A percentile compares a stretch with the other conserved stretches of the same genome.
Conservation (phyloP, 1,140 invertebrate species). For the Acarapis woodi region DNA sequence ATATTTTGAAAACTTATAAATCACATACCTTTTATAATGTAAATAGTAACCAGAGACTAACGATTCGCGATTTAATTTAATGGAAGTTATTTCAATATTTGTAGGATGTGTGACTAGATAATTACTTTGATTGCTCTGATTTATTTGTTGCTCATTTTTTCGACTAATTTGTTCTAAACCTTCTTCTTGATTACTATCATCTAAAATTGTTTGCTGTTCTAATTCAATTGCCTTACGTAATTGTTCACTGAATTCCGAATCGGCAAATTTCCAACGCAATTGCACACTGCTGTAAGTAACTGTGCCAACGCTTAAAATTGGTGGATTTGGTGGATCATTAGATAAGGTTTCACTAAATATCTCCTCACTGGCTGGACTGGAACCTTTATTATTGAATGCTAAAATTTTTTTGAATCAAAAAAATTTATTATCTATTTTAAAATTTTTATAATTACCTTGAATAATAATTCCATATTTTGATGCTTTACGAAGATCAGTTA, state of each 20-base stretch:
- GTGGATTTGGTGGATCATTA: constrained; percentile 12
- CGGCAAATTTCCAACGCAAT: constrained; percentile 7
- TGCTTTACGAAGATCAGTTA: constrained; percentile 12
- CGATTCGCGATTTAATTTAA: too few species aligned
- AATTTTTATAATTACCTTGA: too few species aligned
- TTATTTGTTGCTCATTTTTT: neutral
- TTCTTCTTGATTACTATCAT: neutral
- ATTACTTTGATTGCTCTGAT: neutral
- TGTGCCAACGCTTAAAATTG: constrained; percentile 3
- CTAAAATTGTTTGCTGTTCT: constrained; percentile 1
- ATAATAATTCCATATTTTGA: constrained; percentile 22
- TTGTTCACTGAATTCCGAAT: constrained; percentile 2
- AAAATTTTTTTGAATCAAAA: constrained; percentile 27
- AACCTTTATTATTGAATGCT: constrained; percentile 29
- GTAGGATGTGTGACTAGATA: too few species aligned
- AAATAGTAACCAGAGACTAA: constrained; percentile 12
- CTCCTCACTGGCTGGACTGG: constrained; percentile 18
- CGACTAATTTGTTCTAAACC: too few species aligned
- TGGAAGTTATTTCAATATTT: too few species aligned
- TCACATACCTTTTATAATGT: constrained; percentile 11
- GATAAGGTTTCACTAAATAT: constrained; percentile 16
- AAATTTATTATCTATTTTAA: too few species aligned
- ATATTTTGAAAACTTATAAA: constrained; percentile 1
- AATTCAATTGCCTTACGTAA: constrained; percentile 5
- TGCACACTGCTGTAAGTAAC: constrained; percentile 5